phyloP scores from a whole-genome alignment of 2,113 vertebrate genomes.

The Anolis carolinensis region DNA sequence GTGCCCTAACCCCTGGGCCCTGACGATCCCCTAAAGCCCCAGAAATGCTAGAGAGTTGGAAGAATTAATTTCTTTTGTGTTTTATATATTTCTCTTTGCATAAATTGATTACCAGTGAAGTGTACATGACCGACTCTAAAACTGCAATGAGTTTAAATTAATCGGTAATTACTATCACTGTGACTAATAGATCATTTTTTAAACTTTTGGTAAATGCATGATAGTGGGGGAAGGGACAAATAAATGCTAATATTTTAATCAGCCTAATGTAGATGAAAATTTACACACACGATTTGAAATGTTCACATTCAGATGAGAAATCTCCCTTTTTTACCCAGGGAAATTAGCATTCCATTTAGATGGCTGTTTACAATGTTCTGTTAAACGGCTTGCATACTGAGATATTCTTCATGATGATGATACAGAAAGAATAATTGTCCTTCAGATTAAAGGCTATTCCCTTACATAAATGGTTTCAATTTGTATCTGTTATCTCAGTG shows the following conservation, averaged over 20 bases:
- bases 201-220: conserved; percentile 27
- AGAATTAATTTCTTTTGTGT: conserved; percentile 33
- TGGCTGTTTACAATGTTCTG: conserved; percentile 23
- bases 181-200: conserved; percentile 46
- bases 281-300: conserved; percentile 62
- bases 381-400: conserved; percentile 3
- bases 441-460: conserved; percentile 43
- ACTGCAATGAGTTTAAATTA: conserved; percentile 57
- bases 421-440: conserved; percentile 34
- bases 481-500: conserved; percentile 50
- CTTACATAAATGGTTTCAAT: conserved; percentile 39
- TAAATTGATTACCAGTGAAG: conserved; percentile 55
- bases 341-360: conserved; percentile 57
- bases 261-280: conserved; percentile 66
- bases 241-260: conserved; percentile 65
- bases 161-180: conserved; percentile 61
- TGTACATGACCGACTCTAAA: conserved; percentile 53
- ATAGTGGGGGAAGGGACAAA: conserved; percentile 32
- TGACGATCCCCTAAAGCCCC: not conserved
- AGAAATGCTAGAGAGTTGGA: not conserved
- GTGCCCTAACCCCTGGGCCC: too few species aligned
- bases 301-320: conserved; percentile 62
- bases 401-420: conserved; percentile 36
- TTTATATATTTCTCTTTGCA: conserved; percentile 51
- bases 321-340: not conserved